Conservation (phyloP, 2,113 vertebrate genomes). For the Corythaixoides concolor region DNA sequence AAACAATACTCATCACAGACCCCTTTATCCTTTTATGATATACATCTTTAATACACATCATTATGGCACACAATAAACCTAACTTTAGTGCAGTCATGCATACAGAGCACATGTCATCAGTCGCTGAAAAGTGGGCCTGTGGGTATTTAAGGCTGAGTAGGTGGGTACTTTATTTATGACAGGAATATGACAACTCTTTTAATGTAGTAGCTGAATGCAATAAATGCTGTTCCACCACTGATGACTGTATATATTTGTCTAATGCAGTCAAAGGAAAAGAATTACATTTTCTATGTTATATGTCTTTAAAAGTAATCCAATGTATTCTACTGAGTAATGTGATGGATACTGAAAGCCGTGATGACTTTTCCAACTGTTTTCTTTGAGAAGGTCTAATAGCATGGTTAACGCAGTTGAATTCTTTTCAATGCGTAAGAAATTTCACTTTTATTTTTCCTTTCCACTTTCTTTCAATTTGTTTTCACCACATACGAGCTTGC, state of each 20-base stretch:
- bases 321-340: not conserved
- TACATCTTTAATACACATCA: conserved; percentile 27
- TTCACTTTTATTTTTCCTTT: not conserved
- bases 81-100: not conserved
- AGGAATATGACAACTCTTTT: conserved; percentile 17
- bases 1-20: not conserved
- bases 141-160: conserved; percentile 42
- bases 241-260: not conserved
- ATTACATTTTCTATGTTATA: not conserved
- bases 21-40: not conserved
- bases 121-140: not conserved
- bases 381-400: not conserved
- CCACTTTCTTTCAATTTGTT: not conserved
- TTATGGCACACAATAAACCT: not conserved
- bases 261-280: not conserved
- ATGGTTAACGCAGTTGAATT: not conserved
- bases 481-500: not conserved
- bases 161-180: conserved; percentile 42
- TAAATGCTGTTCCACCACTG: not conserved
- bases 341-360: not conserved
- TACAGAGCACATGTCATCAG: not conserved
- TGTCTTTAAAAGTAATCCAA: not conserved
- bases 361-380: not conserved
- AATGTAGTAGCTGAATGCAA: not conserved
- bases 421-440: not conserved